A percentile compares a stretch with the other conserved stretches of the same genome.
Conservation (phyloP, 2,113 vertebrate species). For the Alouatta palliata region DNA sequence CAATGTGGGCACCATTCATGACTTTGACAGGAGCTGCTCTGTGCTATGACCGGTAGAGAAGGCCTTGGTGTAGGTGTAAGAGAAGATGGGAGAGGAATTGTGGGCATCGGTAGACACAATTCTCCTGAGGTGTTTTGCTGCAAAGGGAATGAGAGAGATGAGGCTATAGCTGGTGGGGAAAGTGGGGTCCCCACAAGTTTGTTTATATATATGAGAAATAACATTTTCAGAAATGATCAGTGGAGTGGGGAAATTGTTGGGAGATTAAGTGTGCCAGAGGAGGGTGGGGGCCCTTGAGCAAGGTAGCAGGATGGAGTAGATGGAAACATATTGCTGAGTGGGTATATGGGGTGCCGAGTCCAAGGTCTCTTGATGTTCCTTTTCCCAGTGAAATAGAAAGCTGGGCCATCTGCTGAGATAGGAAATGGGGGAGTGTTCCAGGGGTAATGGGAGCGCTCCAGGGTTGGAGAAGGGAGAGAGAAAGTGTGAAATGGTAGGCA, state of each 20-base stretch:
- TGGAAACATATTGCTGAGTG: background rate
- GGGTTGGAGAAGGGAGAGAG: background rate
- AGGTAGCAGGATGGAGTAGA: background rate
- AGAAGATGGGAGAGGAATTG: background rate
- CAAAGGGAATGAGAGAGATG: background rate
- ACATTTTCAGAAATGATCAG: background rate
- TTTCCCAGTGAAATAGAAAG: background rate
- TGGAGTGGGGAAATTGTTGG: background rate
- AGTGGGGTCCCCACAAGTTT: background rate
- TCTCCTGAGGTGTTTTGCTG: background rate
- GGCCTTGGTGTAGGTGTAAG: background rate
- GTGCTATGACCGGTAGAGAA: too few relatives aligned
- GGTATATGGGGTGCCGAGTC: too few relatives aligned
- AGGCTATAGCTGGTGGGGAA: too few relatives aligned
- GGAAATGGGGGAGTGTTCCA: background rate
- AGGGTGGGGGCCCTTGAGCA: background rate
- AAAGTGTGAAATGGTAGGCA: background rate
- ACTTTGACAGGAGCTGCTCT: background rate
- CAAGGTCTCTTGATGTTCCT: background rate
- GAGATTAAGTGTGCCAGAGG: background rate
- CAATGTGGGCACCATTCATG: background rate
- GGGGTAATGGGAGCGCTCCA: background rate
- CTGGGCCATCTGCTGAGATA: background rate
- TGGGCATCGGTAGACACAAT: rapidly evolving
- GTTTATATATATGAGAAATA: background rate